A percentile compares a stretch with the other conserved stretches of the same genome.
Evolutionary conservation across 2,888 invertebrate species (phyloP).

Genomic region (Koerneria pararmatus): DNA sequence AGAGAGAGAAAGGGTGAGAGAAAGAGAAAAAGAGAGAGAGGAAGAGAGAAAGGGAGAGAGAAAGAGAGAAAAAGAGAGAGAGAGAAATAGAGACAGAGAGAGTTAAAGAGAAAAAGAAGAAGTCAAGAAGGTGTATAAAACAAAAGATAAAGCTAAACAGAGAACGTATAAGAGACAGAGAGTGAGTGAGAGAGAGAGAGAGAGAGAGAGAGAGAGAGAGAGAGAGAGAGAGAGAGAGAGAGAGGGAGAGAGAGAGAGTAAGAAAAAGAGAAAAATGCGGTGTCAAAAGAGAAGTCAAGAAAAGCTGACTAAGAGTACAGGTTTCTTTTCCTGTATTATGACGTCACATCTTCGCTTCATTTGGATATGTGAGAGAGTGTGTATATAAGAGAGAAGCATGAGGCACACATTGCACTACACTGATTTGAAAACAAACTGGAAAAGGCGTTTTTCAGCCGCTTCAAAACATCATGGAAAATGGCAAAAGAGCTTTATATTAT

Average conservation of each 20-base stretch:
- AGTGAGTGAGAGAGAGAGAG: not conserved
- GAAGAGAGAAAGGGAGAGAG: constrained; percentile 7
- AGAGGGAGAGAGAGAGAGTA: not conserved
- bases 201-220: not conserved
- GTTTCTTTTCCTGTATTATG: no score
- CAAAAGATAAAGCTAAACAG: no score
- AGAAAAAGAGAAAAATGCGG: no score
- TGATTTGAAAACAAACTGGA: no score
- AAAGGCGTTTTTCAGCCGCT: no score
- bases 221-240: not conserved
- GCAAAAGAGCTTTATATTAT: no score
- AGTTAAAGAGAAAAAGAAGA: not conserved
- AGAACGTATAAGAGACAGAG: not conserved
- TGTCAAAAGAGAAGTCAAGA: not conserved
- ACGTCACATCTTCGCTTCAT: no score
- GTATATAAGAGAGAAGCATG: no score
- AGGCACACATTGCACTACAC: no score
- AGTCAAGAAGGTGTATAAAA: not conserved
- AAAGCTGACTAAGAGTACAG: not conserved
- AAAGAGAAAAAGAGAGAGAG: constrained; percentile 1
- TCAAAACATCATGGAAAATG: no score
- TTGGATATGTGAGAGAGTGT: no score
- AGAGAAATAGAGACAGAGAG: not conserved
- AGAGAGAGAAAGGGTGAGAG: constrained; percentile 5
- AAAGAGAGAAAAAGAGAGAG: constrained; percentile 1